Evolutionary conservation across 1,140 invertebrate genomes (phyloP).

Genomic region (Megalopta genalis): DNA sequence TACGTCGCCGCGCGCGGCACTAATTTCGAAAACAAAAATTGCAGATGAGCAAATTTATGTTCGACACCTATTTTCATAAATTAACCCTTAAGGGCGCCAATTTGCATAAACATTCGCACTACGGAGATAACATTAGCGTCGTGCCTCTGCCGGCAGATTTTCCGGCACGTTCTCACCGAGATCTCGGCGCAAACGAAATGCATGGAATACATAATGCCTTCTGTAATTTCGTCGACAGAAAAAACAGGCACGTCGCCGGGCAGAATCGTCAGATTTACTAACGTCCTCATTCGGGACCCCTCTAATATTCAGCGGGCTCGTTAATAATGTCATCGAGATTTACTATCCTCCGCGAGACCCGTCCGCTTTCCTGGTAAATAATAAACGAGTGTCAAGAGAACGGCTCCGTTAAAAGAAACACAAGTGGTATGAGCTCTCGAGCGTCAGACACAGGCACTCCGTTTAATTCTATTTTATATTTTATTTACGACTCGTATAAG

Average conservation of each 20-base stretch:
- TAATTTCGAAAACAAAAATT: background rate
- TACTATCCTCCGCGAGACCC: no score
- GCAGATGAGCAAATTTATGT: background rate
- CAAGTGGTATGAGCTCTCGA: no score
- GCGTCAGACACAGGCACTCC: no score
- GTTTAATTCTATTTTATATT: no score
- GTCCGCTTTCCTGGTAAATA: no score
- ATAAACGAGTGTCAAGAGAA: no score
- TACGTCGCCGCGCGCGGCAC: no score
- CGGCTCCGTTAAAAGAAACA: no score
- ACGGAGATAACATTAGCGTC: background rate
- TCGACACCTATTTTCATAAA: background rate
- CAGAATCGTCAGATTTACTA: background rate
- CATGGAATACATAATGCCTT: slow-evolving; percentile 6
- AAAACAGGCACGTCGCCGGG: background rate
- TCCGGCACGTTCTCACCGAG: background rate
- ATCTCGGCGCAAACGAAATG: slow-evolving; percentile 1
- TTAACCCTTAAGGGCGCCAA: background rate
- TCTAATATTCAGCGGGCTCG: background rate
- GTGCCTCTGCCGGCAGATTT: background rate
- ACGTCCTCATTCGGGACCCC: background rate
- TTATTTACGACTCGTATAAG: no score
- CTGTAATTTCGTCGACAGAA: background rate
- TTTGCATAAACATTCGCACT: slow-evolving; percentile 6
- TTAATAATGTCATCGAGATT: background rate